phyloP scores from a whole-genome alignment of 2,888 invertebrate species.

The Dorcus parallelipipedus region DNA sequence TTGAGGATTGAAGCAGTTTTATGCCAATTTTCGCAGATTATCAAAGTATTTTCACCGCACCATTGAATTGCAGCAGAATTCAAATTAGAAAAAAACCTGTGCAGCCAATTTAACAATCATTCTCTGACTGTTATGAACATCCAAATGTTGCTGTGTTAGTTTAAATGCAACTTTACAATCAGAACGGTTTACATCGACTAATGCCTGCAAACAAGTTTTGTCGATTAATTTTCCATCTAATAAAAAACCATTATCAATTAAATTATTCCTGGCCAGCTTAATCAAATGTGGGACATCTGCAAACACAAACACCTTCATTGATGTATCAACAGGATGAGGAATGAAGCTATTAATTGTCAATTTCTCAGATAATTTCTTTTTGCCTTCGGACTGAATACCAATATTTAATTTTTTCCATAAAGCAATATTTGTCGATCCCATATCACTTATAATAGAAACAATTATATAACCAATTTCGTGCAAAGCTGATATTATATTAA shows the following conservation, averaged over 20 bases:
- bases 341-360: not conserved
- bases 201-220: constrained; percentile 13
- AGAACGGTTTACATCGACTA: constrained; percentile 15
- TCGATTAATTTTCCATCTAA: constrained; percentile 5
- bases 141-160: constrained; percentile 23
- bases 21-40: constrained; percentile 17
- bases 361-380: not conserved
- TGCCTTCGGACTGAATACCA: not conserved
- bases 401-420: constrained; percentile 4
- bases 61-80: not conserved
- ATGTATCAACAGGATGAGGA: not conserved
- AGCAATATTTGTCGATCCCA: not conserved
- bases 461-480: constrained; percentile 1
- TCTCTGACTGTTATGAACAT: constrained; percentile 23
- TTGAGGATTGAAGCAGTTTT: constrained; percentile 14
- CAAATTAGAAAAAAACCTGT: constrained; percentile 8
- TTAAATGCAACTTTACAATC: constrained; percentile 25
- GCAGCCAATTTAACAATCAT: constrained; percentile 25
- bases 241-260: constrained; percentile 21
- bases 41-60: constrained; percentile 4
- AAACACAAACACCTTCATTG: constrained; percentile 21
- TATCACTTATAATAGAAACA: constrained; percentile 11
- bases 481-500: constrained; percentile 6
- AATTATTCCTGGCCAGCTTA: constrained; percentile 26
- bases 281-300: constrained; percentile 27